phyloP scores from a whole-genome alignment of 2,888 invertebrate species.

The Andrena camellia region DNA sequence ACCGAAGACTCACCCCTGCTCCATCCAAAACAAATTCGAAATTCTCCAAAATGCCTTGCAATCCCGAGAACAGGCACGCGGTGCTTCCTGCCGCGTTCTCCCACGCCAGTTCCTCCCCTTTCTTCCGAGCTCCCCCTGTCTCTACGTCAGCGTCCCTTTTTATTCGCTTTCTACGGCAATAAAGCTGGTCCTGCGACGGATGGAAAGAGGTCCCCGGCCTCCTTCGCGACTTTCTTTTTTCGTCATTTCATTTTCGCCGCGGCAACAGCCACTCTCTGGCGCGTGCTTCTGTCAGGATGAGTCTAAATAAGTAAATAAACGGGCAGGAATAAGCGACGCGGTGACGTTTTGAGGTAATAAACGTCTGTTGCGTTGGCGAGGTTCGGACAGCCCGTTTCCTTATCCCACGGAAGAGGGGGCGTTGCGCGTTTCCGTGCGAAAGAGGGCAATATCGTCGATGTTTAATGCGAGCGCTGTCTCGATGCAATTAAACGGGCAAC shows the following conservation, averaged over 20 bases:
- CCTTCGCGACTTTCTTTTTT: not conserved
- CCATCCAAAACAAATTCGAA: not conserved
- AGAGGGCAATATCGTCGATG: conserved; percentile 21
- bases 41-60: conserved; percentile 23
- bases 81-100: conserved; percentile 1
- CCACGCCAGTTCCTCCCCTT: not conserved
- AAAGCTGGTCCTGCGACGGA: conserved; percentile 33
- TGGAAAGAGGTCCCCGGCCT: not conserved
- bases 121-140: not conserved
- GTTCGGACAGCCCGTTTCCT: conserved; percentile 11
- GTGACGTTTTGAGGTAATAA: conserved; percentile 46
- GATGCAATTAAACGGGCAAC: conserved; percentile 32
- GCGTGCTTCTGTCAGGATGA: conserved; percentile 24
- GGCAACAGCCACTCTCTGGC: not conserved
- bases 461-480: conserved; percentile 24
- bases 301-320: conserved; percentile 55
- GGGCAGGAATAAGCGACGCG: conserved; percentile 30
- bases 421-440: not conserved
- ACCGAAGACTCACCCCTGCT: too few relatives aligned
- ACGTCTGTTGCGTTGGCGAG: conserved; percentile 5
- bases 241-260: conserved; percentile 27
- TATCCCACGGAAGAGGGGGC: not conserved
- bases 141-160: not conserved
- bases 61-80: conserved; percentile 19
- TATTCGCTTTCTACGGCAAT: conserved; percentile 23